Percentiles rank a stretch among this genome's conserved stretches.
These are phyloP conservation scores for Danio tinwini DNA, from an alignment of 2,797 vertebrate genomes.

Conservation along the genomic window DNA sequence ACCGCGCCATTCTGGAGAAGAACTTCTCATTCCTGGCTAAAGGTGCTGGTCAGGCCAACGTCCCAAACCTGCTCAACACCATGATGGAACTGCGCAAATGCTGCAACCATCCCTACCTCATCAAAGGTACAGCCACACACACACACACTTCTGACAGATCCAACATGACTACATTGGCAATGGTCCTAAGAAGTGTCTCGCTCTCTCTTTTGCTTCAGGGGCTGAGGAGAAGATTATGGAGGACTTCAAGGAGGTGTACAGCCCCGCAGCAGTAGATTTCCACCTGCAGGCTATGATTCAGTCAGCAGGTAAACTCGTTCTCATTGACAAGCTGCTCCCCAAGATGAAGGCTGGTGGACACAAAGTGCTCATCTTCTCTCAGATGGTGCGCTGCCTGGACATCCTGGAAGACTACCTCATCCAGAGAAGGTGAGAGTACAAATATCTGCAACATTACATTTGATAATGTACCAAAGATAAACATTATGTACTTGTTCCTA, in stretches of 20 bases:
- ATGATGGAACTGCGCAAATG: slow-evolving; percentile 99
- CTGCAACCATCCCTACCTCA: slow-evolving; percentile 99
- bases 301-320: slow-evolving; percentile 96
- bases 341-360: slow-evolving; percentile 99
- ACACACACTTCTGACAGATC: neutral
- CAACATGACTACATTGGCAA: too few species aligned
- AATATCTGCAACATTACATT: neutral
- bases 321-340: slow-evolving; percentile 97
- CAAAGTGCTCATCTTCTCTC: slow-evolving; percentile 99
- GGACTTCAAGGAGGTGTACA: slow-evolving; percentile 94
- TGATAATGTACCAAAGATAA: too few species aligned
- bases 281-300: slow-evolving; percentile 99
- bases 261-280: slow-evolving; percentile 88
- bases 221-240: slow-evolving; percentile 99
- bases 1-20: slow-evolving; percentile 95
- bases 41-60: slow-evolving; percentile 96
- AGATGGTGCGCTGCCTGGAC: slow-evolving; percentile 99
- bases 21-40: slow-evolving; percentile 98
- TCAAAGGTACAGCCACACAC: slow-evolving; percentile 83
- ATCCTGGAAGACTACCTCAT: slow-evolving; percentile 99
- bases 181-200: neutral
- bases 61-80: slow-evolving; percentile 97
- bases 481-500: too few species aligned
- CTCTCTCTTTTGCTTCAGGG: slow-evolving; percentile 72
- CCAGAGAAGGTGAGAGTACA: slow-evolving; percentile 87